Conservation (phyloP, 2,113 vertebrate species). For the Zosterops japonicus region DNA sequence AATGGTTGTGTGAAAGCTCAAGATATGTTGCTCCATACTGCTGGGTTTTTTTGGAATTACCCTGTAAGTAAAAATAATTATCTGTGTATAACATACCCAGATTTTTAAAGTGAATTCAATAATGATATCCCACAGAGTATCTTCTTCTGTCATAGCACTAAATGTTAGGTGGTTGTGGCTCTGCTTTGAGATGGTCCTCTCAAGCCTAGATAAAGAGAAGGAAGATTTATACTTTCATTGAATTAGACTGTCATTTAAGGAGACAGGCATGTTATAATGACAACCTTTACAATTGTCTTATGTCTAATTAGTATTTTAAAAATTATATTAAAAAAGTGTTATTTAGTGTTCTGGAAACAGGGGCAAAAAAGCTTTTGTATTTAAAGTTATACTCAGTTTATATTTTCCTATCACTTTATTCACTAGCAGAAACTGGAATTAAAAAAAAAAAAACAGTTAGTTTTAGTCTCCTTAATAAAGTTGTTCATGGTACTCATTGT, state of each 20-base stretch:
- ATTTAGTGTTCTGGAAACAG: neutral
- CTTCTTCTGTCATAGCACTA: neutral
- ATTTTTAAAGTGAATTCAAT: neutral
- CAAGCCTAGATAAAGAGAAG: neutral
- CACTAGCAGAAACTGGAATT: neutral
- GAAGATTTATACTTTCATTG: neutral
- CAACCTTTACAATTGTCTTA: neutral
- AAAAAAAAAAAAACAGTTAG: neutral
- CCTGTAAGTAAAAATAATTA: neutral
- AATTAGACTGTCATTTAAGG: neutral
- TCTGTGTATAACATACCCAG: neutral
- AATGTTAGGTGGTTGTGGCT: neutral
- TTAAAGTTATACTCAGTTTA: neutral
- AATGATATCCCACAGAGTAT: neutral
- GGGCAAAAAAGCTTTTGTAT: neutral
- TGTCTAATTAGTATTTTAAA: neutral
- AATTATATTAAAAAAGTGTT: neutral
- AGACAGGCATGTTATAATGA: neutral
- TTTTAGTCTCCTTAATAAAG: neutral
- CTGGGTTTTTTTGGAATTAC: neutral
- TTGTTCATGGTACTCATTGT: neutral
- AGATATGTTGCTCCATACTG: neutral
- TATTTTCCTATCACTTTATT: neutral
- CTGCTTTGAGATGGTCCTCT: neutral
- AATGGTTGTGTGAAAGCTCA: neutral